Base-by-base conservation (phyloP, 2,113 vertebrate species). In the Ceuthmochares aereus region DNA sequence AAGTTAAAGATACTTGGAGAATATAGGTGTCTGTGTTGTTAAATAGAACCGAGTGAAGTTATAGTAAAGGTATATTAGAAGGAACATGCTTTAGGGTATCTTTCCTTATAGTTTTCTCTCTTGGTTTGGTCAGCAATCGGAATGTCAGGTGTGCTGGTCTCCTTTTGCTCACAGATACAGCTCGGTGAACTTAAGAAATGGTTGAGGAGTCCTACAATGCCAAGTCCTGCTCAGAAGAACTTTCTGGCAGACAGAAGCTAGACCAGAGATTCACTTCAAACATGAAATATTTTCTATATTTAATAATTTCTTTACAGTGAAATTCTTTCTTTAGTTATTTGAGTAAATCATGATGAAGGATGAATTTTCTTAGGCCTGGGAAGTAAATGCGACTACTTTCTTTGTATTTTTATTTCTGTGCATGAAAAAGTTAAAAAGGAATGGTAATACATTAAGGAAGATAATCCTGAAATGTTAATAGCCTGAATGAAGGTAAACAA, bases 371-470 rank as follows among this genome's bases (percentile, higher is more conserved):
- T 69, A 67, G 15, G 19, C 27, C 15, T 20, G 14, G 21, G 12
- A 54, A 58, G 14, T 32, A 73, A 68, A 63, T 29, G 2, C 72
- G 7, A 7, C 14, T 58, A 12, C 63, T 90, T 67, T 66, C 7
- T 81, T 60, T 51, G 9, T 37, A 12, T 64, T 89, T 87, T 87
- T 79, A 49, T 59, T 90, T 89, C 32, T n/a, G 26, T 66, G 22
- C 4, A 40, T 66, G 43, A 32, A 26, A 85, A 80, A 26, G 7
- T 85, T 77, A 43, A 80, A 81, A 94, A 52, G 14, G 14, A 93
- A 70, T 59, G 56, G 40, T 68, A 95, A 80, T 32, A 83, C 59
- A 93, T 77, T 90, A 42, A 64, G 54, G 36, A 86, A 75, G 40
- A 40, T 52, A 89, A 89, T 75, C 16, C 37, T 84, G 55, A 82